phyloP scores from a whole-genome alignment of 2,113 vertebrate genomes.

The Balaenoptera acutorostrata region DNA sequence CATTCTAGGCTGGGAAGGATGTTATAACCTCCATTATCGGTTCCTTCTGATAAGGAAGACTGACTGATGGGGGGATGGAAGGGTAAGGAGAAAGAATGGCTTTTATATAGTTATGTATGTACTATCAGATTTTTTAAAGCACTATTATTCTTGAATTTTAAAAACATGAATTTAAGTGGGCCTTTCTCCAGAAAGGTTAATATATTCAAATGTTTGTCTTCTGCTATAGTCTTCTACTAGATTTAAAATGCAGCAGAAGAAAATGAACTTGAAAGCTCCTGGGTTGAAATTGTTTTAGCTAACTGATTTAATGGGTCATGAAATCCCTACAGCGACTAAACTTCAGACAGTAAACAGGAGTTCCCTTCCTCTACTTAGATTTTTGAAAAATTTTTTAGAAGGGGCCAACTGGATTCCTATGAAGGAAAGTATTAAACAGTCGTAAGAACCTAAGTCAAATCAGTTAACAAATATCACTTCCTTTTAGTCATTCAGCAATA shows the following conservation, averaged over 20 bases:
- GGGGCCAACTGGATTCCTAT: neutral
- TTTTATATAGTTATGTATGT: neutral
- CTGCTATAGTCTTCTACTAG: neutral
- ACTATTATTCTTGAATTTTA: neutral
- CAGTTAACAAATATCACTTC: neutral
- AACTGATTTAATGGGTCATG: neutral
- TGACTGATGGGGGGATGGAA: neutral
- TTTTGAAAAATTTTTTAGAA: neutral
- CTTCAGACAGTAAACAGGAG: neutral
- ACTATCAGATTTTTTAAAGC: neutral
- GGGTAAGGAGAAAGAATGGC: neutral
- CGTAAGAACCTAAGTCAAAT: neutral
- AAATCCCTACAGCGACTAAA: neutral
- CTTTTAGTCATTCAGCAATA: neutral
- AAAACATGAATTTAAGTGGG: neutral
- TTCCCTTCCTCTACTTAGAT: neutral
- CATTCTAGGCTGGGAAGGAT: neutral
- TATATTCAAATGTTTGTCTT: neutral
- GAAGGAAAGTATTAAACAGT: neutral
- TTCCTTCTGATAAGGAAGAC: neutral
- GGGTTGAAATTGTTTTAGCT: neutral
- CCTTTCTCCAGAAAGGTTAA: neutral
- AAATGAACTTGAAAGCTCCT: neutral
- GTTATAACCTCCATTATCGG: neutral
- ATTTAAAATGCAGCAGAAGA: neutral